Evolutionary conservation across 2,888 invertebrate species (phyloP).

Genomic region (Tuta absoluta): DNA sequence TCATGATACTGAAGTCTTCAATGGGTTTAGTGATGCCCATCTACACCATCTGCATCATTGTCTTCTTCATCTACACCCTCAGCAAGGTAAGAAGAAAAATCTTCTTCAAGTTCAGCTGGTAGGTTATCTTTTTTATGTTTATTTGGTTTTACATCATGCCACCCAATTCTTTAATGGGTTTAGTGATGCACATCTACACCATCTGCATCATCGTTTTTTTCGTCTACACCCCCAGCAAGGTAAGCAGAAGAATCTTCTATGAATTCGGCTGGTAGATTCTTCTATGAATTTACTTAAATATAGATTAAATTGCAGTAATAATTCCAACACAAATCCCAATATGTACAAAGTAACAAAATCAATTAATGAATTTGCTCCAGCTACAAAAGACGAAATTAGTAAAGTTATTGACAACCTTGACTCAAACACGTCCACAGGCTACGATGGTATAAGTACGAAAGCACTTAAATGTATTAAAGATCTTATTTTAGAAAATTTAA

Average conservation of each 20-base stretch:
- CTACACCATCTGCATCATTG: constrained; percentile 96
- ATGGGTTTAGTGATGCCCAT: constrained; percentile 94
- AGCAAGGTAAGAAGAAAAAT: constrained; percentile 88
- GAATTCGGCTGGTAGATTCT: too few relatives aligned
- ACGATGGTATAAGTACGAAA: constrained; percentile 17
- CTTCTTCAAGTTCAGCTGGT: background rate
- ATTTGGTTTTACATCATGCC: too few relatives aligned
- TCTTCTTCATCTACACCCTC: constrained; percentile 97
- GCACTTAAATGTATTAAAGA: constrained; percentile 6
- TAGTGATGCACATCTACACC: too few relatives aligned
- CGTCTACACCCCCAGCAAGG: too few relatives aligned
- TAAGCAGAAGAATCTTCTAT: too few relatives aligned
- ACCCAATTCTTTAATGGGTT: too few relatives aligned
- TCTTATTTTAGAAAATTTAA: constrained; percentile 13
- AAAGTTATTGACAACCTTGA: constrained; percentile 22
- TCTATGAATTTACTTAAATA: too few relatives aligned
- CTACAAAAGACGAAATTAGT: background rate
- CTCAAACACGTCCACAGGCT: constrained; percentile 10
- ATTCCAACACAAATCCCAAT: constrained; percentile 23
- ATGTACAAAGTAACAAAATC: background rate
- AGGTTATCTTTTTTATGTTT: background rate
- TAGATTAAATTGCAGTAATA: too few relatives aligned
- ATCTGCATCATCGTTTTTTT: too few relatives aligned
- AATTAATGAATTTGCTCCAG: constrained; percentile 8
- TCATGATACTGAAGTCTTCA: constrained; percentile 80